Percentiles rank a stretch among this genome's conserved stretches.
Conservation (phyloP, 2,888 invertebrate species). For the Callimorpha dominula region DNA sequence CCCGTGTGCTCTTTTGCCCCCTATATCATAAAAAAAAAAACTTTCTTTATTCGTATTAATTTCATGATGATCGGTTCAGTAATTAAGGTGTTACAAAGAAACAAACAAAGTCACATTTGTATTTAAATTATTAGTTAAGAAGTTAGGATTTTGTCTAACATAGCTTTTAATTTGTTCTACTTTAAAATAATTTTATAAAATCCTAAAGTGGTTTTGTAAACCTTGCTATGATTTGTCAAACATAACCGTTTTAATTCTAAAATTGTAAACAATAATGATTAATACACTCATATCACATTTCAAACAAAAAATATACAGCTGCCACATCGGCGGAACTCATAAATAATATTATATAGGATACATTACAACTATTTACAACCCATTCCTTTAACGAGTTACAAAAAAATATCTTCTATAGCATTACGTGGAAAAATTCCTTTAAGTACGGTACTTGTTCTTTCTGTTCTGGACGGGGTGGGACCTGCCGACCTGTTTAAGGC, state of each 20-base stretch:
- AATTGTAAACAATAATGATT: background rate
- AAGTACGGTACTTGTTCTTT: slow-evolving; percentile 44
- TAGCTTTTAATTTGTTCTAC: no score
- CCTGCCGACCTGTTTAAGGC: slow-evolving; percentile 67
- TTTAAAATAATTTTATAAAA: background rate
- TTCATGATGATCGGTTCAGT: background rate
- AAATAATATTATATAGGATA: slow-evolving; percentile 28
- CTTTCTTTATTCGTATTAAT: no score
- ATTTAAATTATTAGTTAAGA: no score
- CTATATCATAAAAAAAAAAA: no score
- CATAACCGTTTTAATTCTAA: background rate
- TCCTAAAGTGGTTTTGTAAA: background rate
- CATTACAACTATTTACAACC: background rate
- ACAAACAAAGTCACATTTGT: no score
- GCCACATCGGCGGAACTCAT: background rate
- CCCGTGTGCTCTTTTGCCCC: no score
- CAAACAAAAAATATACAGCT: background rate
- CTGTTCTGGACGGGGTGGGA: slow-evolving; percentile 44
- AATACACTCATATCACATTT: background rate
- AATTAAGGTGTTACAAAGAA: no score
- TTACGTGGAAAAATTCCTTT: slow-evolving; percentile 42
- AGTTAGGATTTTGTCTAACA: no score
- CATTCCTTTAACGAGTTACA: slow-evolving; percentile 21
- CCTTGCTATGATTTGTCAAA: no score
- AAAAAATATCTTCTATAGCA: slow-evolving; percentile 39